Conservation (phyloP, 2,888 invertebrate species). For the Octonoba sinensis region DNA sequence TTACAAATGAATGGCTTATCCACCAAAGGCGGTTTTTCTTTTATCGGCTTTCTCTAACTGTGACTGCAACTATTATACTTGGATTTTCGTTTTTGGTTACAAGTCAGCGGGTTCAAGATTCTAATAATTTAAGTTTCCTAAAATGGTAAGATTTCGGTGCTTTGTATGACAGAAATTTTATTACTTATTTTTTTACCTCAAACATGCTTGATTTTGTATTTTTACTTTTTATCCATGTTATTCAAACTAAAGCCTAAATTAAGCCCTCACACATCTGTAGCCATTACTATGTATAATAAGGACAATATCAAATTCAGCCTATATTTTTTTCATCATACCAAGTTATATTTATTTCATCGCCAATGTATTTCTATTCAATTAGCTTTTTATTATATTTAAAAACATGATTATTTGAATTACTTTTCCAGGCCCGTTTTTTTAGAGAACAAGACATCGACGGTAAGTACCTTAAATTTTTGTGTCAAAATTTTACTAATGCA, state of each 20-base stretch:
- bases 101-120: constrained; percentile 11
- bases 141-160: constrained; percentile 41
- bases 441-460: constrained; percentile 96
- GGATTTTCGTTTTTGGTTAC: constrained; percentile 33
- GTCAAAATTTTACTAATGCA: neutral
- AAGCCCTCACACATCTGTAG: too few relatives aligned
- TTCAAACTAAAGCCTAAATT: too few relatives aligned
- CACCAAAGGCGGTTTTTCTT: too few relatives aligned
- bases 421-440: constrained; percentile 86
- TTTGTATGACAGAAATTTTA: neutral
- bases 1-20: too few relatives aligned
- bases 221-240: too few relatives aligned
- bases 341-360: too few relatives aligned
- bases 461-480: constrained; percentile 73
- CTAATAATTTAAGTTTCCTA: constrained; percentile 14
- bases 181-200: neutral
- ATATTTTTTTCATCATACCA: too few relatives aligned
- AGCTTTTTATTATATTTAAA: too few relatives aligned
- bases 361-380: too few relatives aligned
- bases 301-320: too few relatives aligned
- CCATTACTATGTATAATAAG: too few relatives aligned
- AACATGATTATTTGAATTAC: neutral
- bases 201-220: too few relatives aligned
- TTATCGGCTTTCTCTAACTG: constrained; percentile 17
- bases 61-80: constrained; percentile 4